Evolutionary conservation across 2,888 invertebrate species (phyloP).

Genomic region (Bimastos eiseni): DNA sequence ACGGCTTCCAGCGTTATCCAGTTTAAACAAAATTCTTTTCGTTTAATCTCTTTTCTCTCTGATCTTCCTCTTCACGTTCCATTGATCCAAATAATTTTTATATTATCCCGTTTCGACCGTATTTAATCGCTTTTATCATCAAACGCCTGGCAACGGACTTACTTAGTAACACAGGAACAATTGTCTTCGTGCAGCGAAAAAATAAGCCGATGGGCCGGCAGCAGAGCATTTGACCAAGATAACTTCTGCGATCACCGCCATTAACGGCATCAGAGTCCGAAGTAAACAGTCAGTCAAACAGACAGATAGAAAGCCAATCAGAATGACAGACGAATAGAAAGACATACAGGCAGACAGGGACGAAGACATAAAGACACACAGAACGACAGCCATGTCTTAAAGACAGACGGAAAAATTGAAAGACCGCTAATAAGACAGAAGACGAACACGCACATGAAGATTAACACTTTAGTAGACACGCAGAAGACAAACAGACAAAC

Average conservation of each 20-base stretch:
- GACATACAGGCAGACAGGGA: not conserved
- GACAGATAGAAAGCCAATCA: not conserved
- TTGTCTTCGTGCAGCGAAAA: not conserved
- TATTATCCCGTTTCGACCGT: too few species aligned
- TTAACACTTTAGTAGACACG: too few species aligned
- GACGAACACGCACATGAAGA: not conserved
- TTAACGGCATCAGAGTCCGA: not conserved
- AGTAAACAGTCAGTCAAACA: not conserved
- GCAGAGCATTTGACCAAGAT: not conserved
- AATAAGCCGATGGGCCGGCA: not conserved
- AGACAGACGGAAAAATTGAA: not conserved
- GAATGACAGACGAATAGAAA: not conserved
- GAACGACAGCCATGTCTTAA: conserved; percentile 23
- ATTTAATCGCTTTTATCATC: not conserved
- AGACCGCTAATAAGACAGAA: not conserved
- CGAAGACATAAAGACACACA: conserved; percentile 25
- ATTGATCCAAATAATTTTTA: too few species aligned
- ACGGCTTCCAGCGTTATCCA: too few species aligned
- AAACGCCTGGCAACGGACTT: not conserved
- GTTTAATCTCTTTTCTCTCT: not conserved
- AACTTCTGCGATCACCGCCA: not conserved
- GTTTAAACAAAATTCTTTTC: not conserved
- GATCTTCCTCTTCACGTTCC: not conserved
- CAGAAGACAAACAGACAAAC: conserved; percentile 31
- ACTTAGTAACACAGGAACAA: not conserved